Percentiles rank a stretch among this genome's conserved stretches.
Evolutionary conservation across 2,113 vertebrate species (phyloP).

Genomic region (Sylvilagus bachmani): DNA sequence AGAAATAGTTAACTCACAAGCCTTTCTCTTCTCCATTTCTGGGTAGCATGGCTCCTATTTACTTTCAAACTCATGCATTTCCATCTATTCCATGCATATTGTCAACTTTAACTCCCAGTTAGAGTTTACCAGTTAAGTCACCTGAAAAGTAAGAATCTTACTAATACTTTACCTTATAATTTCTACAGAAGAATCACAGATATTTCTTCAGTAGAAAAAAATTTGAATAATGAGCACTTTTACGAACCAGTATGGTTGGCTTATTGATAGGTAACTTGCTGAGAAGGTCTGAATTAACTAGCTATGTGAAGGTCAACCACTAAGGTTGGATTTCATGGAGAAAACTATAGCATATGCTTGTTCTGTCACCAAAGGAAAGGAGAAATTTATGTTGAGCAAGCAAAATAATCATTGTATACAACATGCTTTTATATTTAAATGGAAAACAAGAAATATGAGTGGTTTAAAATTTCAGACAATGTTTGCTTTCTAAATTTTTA

Average conservation of each 20-base stretch:
- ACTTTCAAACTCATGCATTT: not conserved
- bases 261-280: not conserved
- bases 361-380: not conserved
- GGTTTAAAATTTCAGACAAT: not conserved
- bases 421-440: not conserved
- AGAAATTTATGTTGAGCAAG: not conserved
- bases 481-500: not conserved
- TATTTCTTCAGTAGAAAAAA: not conserved
- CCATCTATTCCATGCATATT: too few relatives aligned
- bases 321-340: not conserved
- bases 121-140: not conserved
- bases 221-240: not conserved
- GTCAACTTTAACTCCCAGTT: not conserved
- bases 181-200: not conserved
- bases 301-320: too few relatives aligned
- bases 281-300: not conserved
- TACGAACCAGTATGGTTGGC: not conserved
- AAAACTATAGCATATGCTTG: not conserved
- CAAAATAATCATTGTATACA: not conserved
- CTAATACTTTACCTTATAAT: not conserved
- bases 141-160: not conserved
- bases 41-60: not conserved
- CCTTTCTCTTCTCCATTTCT: not conserved
- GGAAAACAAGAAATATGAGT: not conserved
- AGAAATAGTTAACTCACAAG: too few relatives aligned